Evolutionary conservation across 2,797 vertebrate species (phyloP), one percentile per base, ranked within the genome.

Genomic region (Dicrostonyx torquatus): DNA sequence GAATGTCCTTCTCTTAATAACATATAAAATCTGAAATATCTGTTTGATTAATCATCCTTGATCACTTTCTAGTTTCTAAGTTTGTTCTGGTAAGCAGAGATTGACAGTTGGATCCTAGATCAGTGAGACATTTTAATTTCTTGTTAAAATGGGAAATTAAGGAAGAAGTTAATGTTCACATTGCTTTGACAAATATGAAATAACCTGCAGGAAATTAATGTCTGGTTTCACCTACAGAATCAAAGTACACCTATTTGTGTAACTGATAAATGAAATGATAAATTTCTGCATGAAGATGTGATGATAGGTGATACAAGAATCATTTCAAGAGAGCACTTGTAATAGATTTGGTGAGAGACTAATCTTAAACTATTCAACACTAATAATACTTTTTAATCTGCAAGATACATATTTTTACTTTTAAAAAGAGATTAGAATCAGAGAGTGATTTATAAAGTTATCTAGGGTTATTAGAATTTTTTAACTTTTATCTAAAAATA

Each of bases 401-500:
- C 24, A 45, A 87, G 24, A 83, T 87, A 37, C 31, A 77, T 89
- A 86, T 84, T 86, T 89, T 89, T 89, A 68, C 91, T 97, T 96
- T 88, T 48, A 73, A 93, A 94, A 92, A 40, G 12, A 91, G 96
- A 77, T 93, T 94, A 64, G 89, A 92, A 89, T 85, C 20, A 93
- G 11, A 26, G 43, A 40, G 1, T 94, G 37, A 91, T 93, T 94
- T 89, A 77, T 86, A 95, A 95, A 91, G 1, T 94, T 96, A 76
- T 90, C 31, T n/a, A 82, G 43, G 3, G 40, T 84, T 94, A 79
- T 60, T 95, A 40, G 15, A 2, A 80, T 80, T 97, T 93, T 82
- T 94, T n/a, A 95, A 22, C 14, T 92, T 90, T 94, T 72, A 95
- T 90, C 95, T 94, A 90, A 96, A 95, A 95, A 86, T 75, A 85